These are phyloP conservation scores for Molossus alvarezi DNA, from an alignment of 2,797 vertebrate genomes.

Conservation along the genomic window DNA sequence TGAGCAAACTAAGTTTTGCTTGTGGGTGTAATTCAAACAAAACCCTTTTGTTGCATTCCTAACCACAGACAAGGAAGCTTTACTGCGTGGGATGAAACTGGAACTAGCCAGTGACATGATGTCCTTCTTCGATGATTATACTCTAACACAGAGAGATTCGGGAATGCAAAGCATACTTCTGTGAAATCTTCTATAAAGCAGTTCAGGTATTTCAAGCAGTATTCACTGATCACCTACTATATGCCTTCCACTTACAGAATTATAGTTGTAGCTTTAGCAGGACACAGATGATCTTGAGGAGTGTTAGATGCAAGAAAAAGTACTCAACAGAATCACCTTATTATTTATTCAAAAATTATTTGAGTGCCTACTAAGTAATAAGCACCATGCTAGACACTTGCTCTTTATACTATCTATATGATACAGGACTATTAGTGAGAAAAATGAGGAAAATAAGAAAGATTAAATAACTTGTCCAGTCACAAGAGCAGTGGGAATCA, in stretches of 20 bases:
- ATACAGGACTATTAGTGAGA: not conserved
- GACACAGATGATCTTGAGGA: not conserved
- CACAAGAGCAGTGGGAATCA: not conserved
- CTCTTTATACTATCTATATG: not conserved
- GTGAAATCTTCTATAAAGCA: not conserved
- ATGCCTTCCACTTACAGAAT: not conserved
- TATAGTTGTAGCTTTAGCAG: not conserved
- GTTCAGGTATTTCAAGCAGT: not conserved
- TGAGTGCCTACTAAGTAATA: not conserved
- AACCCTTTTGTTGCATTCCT: slow-evolving; percentile 75
- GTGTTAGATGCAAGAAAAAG: not conserved
- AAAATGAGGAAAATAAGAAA: not conserved
- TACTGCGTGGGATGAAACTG: slow-evolving; percentile 39
- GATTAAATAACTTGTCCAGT: not conserved
- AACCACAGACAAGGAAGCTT: slow-evolving; percentile 82
- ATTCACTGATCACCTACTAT: not conserved
- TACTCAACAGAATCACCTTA: not conserved
- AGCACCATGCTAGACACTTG: not conserved
- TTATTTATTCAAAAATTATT: slow-evolving; percentile 16
- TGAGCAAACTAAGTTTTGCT: slow-evolving; percentile 14
- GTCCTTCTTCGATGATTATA: slow-evolving; percentile 54
- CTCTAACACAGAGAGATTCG: not conserved
- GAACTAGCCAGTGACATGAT: slow-evolving; percentile 2
- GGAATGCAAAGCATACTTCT: slow-evolving; percentile 72
- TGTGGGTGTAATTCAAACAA: slow-evolving; percentile 78